Evolutionary conservation across 2,888 invertebrate genomes (phyloP).

Genomic region (Drosophila austrosaltans): DNA sequence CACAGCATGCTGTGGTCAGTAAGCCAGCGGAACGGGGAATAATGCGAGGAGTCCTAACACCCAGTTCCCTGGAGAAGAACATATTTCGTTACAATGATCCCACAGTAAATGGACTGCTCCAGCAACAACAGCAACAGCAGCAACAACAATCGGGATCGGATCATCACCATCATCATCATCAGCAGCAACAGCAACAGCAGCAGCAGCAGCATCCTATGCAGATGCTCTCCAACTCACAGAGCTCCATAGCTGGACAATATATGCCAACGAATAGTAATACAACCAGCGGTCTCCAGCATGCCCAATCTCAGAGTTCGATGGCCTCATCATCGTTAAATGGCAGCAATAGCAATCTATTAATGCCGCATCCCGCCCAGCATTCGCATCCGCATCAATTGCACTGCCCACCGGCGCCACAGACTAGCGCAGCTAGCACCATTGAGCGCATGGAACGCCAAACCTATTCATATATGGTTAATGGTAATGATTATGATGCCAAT

Average conservation of each 20-base stretch:
- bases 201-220: constrained; percentile 37
- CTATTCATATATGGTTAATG: constrained; percentile 56
- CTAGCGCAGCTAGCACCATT: constrained; percentile 78
- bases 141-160: constrained; percentile 55
- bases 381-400: constrained; percentile 66
- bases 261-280: constrained; percentile 49
- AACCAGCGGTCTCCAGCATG: constrained; percentile 76
- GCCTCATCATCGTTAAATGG: constrained; percentile 81
- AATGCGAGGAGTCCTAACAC: constrained; percentile 83
- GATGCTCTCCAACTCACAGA: constrained; percentile 80
- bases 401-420: constrained; percentile 80
- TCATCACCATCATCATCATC: constrained; percentile 46
- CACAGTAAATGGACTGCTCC: constrained; percentile 82
- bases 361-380: constrained; percentile 37
- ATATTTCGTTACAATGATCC: constrained; percentile 84
- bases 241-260: constrained; percentile 74
- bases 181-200: constrained; percentile 59
- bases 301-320: constrained; percentile 83
- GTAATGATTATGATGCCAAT: constrained; percentile 62
- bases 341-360: constrained; percentile 70
- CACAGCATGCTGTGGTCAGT: constrained; percentile 80
- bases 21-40: constrained; percentile 82
- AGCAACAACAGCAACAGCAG: constrained; percentile 66
- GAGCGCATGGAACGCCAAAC: constrained; percentile 61
- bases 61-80: constrained; percentile 83